phyloP scores from a whole-genome alignment of 2,888 invertebrate genomes.

The Rhorus exstirpatorius region DNA sequence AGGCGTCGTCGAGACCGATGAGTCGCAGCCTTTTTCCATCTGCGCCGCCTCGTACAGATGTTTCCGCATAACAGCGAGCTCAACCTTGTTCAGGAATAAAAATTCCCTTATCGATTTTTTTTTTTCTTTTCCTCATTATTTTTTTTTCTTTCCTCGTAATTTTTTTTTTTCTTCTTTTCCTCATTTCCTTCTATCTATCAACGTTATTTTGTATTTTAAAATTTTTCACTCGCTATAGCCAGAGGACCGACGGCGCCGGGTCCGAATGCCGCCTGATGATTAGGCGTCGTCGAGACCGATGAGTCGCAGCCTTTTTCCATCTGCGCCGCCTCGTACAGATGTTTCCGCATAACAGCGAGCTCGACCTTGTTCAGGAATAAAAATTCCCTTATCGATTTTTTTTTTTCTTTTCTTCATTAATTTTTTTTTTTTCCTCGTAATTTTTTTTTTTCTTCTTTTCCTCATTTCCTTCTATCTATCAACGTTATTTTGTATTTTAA shows the following conservation, averaged over 20 bases:
- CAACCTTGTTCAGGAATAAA: conserved; percentile 86
- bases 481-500: conserved; percentile 79
- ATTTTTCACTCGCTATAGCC: conserved; percentile 89
- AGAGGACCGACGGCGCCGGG: conserved; percentile 88
- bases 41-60: conserved; percentile 88
- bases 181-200: conserved; percentile 73
- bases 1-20: conserved; percentile 74
- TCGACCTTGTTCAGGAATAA: conserved; percentile 87
- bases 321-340: conserved; percentile 87
- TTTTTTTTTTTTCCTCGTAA: neutral
- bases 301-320: conserved; percentile 78
- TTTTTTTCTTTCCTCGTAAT: neutral
- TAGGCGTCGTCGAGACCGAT: conserved; percentile 74
- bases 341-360: conserved; percentile 89
- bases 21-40: conserved; percentile 78
- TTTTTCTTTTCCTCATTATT: too few relatives aligned
- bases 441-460: conserved; percentile 73
- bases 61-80: conserved; percentile 89
- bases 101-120: conserved; percentile 89
- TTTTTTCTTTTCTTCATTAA: too few relatives aligned
- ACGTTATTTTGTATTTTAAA: conserved; percentile 83
- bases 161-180: conserved; percentile 72
- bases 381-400: conserved; percentile 89
- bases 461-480: conserved; percentile 73
- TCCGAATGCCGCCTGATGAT: conserved; percentile 80